Percentiles rank a stretch among this genome's conserved stretches.
These are phyloP conservation scores for Scrobipalpa atriplicella DNA, from an alignment of 2,888 invertebrate genomes.

Conservation along the genomic window DNA sequence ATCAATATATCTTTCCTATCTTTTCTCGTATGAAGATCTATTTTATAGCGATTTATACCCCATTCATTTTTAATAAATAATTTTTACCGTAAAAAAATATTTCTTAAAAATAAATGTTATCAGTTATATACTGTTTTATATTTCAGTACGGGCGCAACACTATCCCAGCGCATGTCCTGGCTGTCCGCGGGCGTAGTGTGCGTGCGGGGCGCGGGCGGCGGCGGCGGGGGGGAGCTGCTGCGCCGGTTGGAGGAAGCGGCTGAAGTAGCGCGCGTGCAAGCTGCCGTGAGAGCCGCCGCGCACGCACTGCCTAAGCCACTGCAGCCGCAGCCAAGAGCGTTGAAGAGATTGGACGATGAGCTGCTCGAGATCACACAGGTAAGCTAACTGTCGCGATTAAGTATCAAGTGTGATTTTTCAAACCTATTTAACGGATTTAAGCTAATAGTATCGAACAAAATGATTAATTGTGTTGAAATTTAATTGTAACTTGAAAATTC, in stretches of 20 bases:
- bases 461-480: too few relatives aligned
- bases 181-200: conserved; percentile 97
- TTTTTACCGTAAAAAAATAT: too few relatives aligned
- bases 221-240: conserved; percentile 85
- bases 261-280: conserved; percentile 94
- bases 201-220: conserved; percentile 91
- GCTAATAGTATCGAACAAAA: too few relatives aligned
- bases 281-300: conserved; percentile 82
- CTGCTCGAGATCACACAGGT: conserved; percentile 94
- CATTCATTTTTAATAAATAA: too few relatives aligned
- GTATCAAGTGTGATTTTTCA: too few relatives aligned
- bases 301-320: conserved; percentile 73
- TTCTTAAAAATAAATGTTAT: too few relatives aligned
- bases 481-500: too few relatives aligned
- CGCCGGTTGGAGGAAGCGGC: conserved; percentile 96
- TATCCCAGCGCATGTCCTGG: conserved; percentile 94
- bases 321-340: conserved; percentile 85
- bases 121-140: too few relatives aligned
- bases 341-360: conserved; percentile 89
- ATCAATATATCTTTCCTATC: too few relatives aligned
- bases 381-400: conserved; percentile 23
- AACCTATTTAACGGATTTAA: too few relatives aligned
- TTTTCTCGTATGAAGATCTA: too few relatives aligned
- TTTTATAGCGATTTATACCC: too few relatives aligned
- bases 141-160: conserved; percentile 88